Conservation (phyloP, 2,888 invertebrate species). For the Tetragonula carbonaria region DNA sequence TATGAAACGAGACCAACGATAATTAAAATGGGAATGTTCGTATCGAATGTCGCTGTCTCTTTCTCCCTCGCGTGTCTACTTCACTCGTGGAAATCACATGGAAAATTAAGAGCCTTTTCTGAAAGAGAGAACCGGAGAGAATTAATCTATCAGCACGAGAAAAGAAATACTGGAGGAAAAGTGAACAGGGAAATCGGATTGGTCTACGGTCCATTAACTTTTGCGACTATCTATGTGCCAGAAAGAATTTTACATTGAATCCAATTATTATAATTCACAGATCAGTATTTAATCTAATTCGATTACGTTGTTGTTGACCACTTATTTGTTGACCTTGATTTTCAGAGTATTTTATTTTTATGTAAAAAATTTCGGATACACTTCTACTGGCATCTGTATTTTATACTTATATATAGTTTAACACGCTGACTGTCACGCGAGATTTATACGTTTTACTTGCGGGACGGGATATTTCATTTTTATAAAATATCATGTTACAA, state of each 20-base stretch:
- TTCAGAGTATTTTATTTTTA: no score
- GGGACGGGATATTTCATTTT: no score
- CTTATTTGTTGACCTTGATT: background rate
- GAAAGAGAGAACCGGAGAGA: constrained; percentile 15
- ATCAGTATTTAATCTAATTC: no score
- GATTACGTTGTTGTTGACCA: background rate
- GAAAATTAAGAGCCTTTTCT: constrained; percentile 44
- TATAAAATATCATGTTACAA: no score
- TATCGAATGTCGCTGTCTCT: constrained; percentile 21
- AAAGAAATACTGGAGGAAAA: constrained; percentile 15
- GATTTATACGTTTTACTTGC: no score
- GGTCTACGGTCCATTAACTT: constrained; percentile 22
- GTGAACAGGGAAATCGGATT: constrained; percentile 45
- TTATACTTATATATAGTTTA: no score
- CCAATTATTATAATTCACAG: background rate
- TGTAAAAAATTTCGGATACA: no score
- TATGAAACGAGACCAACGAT: constrained; percentile 26
- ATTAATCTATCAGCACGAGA: constrained; percentile 28
- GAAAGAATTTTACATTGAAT: background rate
- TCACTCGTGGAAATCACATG: constrained; percentile 24
- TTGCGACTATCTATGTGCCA: background rate
- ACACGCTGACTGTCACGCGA: no score
- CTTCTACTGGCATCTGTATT: no score
- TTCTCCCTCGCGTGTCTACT: background rate
- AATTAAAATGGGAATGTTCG: constrained; percentile 39